Evolutionary conservation across 2,888 invertebrate genomes (phyloP).

Genomic region (Pristionchus maxplancki): DNA sequence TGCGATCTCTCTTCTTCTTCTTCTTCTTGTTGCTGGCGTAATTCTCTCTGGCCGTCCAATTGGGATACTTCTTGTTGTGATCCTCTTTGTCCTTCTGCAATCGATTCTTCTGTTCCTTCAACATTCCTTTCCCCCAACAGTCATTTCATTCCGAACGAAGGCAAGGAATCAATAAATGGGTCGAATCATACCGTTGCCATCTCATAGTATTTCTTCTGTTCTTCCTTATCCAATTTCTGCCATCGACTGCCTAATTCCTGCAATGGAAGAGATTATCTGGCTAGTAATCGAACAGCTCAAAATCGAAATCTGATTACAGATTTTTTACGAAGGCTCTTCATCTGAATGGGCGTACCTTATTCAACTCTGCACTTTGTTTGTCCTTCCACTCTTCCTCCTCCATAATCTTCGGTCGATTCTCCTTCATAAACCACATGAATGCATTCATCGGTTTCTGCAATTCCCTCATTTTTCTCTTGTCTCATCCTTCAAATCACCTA

Average conservation of each 20-base stretch:
- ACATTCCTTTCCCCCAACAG: not conserved
- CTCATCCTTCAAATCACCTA: not conserved
- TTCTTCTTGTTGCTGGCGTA: constrained; percentile 99
- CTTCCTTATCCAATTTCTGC: constrained; percentile 99
- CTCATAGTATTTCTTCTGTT: constrained; percentile 93
- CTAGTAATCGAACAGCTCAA: not conserved
- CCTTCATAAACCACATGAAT: constrained; percentile 99
- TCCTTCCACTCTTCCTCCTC: constrained; percentile 95
- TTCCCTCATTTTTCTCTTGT: not conserved
- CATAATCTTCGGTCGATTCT: constrained; percentile 98
- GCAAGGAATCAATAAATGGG: not conserved
- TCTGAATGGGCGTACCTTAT: no score
- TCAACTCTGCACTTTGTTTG: constrained; percentile 91
- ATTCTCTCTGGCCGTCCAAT: constrained; percentile 99
- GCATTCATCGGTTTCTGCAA: constrained; percentile 94
- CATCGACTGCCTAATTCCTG: constrained; percentile 95
- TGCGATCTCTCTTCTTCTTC: constrained; percentile 86
- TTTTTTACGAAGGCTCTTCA: not conserved
- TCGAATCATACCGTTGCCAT: constrained; percentile 52
- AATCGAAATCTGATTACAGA: not conserved
- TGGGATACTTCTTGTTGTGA: constrained; percentile 99
- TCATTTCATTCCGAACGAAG: not conserved
- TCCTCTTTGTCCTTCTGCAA: constrained; percentile 99
- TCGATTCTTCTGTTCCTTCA: constrained; percentile 81
- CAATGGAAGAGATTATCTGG: no score